These are phyloP conservation scores for Cyprinodon variegatus DNA, from an alignment of 2,113 vertebrate genomes.

Conservation along the genomic window DNA sequence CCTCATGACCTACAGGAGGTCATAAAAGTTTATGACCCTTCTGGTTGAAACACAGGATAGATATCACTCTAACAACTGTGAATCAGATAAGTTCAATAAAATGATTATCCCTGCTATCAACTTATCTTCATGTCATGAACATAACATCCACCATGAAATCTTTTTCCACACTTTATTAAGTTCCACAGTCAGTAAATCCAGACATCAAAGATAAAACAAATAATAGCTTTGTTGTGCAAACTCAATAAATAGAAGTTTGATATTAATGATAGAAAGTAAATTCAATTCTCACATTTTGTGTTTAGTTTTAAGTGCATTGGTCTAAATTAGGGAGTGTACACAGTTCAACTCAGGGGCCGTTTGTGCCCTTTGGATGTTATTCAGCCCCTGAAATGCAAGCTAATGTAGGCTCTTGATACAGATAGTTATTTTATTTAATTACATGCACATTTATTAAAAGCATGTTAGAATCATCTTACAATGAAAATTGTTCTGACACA, in stretches of 20 bases:
- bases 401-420: no score
- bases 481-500: no score
- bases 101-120: not conserved
- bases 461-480: no score
- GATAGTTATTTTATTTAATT: no score
- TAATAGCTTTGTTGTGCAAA: not conserved
- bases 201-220: not conserved
- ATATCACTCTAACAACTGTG: no score
- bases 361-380: no score
- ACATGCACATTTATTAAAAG: no score
- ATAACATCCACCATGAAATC: not conserved
- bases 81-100: slow-evolving; percentile 29
- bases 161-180: not conserved
- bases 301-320: not conserved
- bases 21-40: no score
- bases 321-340: not conserved
- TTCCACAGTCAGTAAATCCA: not conserved
- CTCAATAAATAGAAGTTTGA: not conserved
- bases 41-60: no score
- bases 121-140: not conserved
- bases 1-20: no score
- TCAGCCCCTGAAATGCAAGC: no score
- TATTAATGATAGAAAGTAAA: not conserved
- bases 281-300: not conserved
- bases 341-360: no score